Conservation (phyloP, 2,888 invertebrate genomes). For the Tetanocera ferruginea region DNA sequence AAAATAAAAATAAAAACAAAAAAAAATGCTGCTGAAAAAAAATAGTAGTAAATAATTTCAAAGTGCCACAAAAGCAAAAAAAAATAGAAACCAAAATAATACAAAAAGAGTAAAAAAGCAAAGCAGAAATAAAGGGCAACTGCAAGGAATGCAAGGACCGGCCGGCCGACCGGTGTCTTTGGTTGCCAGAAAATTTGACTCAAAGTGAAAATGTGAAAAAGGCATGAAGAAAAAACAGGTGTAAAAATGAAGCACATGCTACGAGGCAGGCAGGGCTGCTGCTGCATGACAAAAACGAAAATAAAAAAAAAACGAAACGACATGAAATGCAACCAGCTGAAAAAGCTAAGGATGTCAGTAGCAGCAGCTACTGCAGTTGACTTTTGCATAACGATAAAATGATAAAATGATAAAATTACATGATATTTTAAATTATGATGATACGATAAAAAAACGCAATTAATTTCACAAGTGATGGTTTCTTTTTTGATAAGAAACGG, state of each 20-base stretch:
- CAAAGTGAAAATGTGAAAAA: background rate
- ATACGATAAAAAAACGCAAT: no score
- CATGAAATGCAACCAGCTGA: background rate
- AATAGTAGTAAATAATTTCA: background rate
- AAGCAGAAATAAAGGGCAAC: background rate
- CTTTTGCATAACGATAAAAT: no score
- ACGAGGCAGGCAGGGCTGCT: background rate
- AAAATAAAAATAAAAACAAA: background rate
- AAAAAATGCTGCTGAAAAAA: background rate
- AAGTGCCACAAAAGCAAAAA: background rate
- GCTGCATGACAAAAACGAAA: background rate
- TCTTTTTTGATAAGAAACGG: no score
- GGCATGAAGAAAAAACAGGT: background rate
- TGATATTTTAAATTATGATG: no score
- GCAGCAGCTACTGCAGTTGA: background rate
- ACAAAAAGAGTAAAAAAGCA: background rate
- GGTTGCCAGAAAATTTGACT: background rate
- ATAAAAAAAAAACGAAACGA: background rate
- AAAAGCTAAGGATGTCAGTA: background rate
- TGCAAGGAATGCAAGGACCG: constrained; percentile 4
- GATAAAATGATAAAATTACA: no score
- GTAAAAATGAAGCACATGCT: constrained; percentile 23
- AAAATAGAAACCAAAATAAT: background rate
- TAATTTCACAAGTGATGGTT: no score
- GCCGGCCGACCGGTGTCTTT: background rate